phyloP scores from a whole-genome alignment of 2,888 invertebrate species.

The Drosophila parthenogenetica region DNA sequence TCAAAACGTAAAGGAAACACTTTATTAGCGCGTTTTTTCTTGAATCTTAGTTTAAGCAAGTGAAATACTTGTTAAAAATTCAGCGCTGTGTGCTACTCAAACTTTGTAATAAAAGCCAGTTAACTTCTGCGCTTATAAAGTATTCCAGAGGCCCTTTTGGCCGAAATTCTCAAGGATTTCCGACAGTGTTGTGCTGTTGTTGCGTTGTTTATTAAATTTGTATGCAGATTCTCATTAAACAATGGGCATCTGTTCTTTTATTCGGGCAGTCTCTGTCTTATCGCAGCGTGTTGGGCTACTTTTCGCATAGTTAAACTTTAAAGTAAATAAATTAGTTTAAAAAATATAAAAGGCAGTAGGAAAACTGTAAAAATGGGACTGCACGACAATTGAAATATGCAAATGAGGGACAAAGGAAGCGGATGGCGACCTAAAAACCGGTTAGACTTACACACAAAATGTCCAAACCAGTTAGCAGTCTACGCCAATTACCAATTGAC shows the following conservation, averaged over 20 bases:
- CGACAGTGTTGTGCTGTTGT: conserved; percentile 28
- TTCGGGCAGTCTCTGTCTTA: background rate
- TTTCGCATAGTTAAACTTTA: conserved; percentile 48
- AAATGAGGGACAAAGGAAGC: conserved; percentile 47
- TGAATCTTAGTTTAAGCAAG: background rate
- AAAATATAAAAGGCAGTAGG: conserved; percentile 42
- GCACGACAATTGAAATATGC: conserved; percentile 62
- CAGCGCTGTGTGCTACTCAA: background rate
- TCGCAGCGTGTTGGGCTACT: conserved; percentile 16
- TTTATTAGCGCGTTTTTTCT: background rate
- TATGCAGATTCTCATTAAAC: conserved; percentile 55
- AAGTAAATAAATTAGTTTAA: conserved; percentile 66
- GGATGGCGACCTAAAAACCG: conserved; percentile 21
- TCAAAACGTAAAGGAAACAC: too few species aligned
- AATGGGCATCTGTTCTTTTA: background rate
- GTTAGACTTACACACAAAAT: conserved; percentile 39
- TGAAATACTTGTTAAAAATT: too few species aligned
- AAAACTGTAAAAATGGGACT: conserved; percentile 12
- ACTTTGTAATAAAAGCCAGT: background rate
- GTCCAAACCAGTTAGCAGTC: conserved; percentile 10
- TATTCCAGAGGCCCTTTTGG: conserved; percentile 9
- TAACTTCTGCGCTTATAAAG: background rate
- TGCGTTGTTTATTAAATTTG: conserved; percentile 59
- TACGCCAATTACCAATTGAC: conserved; percentile 44
- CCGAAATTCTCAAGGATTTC: conserved; percentile 22